Base-by-base conservation (phyloP, 1,140 invertebrate species). In the Homarus americanus region DNA sequence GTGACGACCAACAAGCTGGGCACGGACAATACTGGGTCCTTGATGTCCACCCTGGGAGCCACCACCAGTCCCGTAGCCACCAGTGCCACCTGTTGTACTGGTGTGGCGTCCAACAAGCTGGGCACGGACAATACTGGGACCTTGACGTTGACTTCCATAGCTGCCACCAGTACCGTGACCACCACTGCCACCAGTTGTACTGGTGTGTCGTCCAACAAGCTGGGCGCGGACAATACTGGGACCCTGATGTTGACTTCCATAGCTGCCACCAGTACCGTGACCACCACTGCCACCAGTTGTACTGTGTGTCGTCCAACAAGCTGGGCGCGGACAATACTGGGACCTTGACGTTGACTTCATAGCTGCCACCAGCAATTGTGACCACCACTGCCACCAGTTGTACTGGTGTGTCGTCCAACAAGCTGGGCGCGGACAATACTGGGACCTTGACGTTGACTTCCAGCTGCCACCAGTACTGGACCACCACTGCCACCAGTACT, bases 11-110 rank as follows among this genome's bases (percentile, higher is more conserved):
- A 44, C 76, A 49, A 41, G 40, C 28, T 49, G 5, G 1, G 24
- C 40, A 49, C 76, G 41, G 2, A 44, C 40, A 4, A 44, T 53
- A 53, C n/a, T 34, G 28, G 41, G 49, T 17, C 78, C 41, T 3
- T 38, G 41, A 17, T 17, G 28, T 4, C 40, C 76, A 40, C 15
- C 2, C 49, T 32, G 28, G 10, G 28, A 28, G 49, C 28, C 24
- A 32, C 79, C 44, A 53, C 28, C 32, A 41, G 28, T 53, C 34
- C 24, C 49, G 49, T 17, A 2, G 41, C 79, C 32, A 34, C 32
- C 49, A 82, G 32, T 41, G 32, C 79, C 79, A 82, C 53, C 28
- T 63, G 38, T 58, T 63, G 79, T 69, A 28, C 63, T 69, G 63
- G 63, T 69, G 24, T 69, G 78, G 2, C 49, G n/a, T 17, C 78